phyloP scores from a whole-genome alignment of 1,140 invertebrate species.

The Venustaconcha ellipsiformis region DNA sequence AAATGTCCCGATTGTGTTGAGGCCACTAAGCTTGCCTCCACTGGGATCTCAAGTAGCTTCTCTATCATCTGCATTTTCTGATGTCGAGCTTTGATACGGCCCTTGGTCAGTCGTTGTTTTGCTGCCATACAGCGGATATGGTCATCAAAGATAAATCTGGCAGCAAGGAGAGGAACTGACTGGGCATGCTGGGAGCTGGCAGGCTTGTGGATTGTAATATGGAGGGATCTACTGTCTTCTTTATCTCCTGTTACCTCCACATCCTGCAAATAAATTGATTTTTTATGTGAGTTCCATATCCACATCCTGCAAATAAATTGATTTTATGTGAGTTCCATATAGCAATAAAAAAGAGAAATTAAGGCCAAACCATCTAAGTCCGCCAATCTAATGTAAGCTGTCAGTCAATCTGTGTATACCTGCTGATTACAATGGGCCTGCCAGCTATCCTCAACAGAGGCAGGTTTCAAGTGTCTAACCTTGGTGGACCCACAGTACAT shows the following conservation, averaged over 20 bases:
- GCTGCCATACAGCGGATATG: constrained; percentile 98
- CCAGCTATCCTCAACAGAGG: no score
- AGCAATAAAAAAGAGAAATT: neutral
- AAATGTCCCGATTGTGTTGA: constrained; percentile 33
- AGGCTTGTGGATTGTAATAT: constrained; percentile 93
- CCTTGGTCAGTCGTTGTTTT: constrained; percentile 83
- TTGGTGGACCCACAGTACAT: no score
- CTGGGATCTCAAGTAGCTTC: constrained; percentile 85
- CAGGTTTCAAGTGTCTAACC: no score
- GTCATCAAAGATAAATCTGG: constrained; percentile 98
- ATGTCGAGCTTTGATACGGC: constrained; percentile 88
- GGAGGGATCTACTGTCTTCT: constrained; percentile 95
- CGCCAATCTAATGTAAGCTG: no score
- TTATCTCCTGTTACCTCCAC: constrained; percentile 88
- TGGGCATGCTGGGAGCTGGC: constrained; percentile 55
- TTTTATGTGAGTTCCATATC: constrained; percentile 34
- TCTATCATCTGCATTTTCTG: constrained; percentile 90
- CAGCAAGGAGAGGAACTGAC: constrained; percentile 80
- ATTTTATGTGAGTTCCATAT: neutral
- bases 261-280: constrained; percentile 70
- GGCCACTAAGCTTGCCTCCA: constrained; percentile 25
- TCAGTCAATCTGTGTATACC: no score
- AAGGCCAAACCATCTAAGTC: no score
- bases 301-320: constrained; percentile 72
- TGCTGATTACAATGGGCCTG: no score